Evolutionary conservation across 1,140 invertebrate species (phyloP), one percentile per base, ranked within the genome.

Genomic region (Hycleus cichorii): DNA sequence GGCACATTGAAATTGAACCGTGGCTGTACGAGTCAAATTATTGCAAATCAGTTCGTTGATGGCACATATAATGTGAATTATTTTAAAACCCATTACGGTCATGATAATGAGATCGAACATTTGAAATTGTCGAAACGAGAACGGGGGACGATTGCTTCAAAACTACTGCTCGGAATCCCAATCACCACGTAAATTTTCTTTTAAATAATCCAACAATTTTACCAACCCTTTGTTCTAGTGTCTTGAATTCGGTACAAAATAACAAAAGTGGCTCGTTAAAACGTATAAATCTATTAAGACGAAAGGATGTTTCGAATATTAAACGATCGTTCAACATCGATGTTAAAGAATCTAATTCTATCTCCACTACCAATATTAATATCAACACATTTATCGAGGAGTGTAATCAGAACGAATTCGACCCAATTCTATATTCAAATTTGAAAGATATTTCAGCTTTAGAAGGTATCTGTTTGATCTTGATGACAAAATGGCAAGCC

Each of bases 1-100:
- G 42, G 32, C 4, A 9, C 51, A 3, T 7, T 32, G 32, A 53
- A 53, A 42, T 26, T 53, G 18, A 45, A 53, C 11, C 42, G 42
- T 25, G 51, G 51, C n/a, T 53, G 51, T 18, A 53, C 51, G 4
- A 53, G 51, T 46, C 51, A 53, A 18, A 53, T 53, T 32, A 53
- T 53, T 6, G 51, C 46, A 11, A 53, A 53, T 38, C 44, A 53
- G 39, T 53, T 45, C 5, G 26, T 46, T 38, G 42, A 53, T 12
- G 51, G 51, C 12, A 10, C 51, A 4, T 27, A 26, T 4, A 38
- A 25, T 4, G 38, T 53, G 25, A 53, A 45, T 8, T 53, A 53
- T 46, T 53, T 45, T 45, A 53, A 53, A 53, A 53, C 42, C 0
- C 51, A 53, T 24, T 53, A 53, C 25, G 51, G 51, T 10, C 51